Evolutionary conservation across 1,140 invertebrate genomes (phyloP).

Genomic region (Bombus sylvicola): DNA sequence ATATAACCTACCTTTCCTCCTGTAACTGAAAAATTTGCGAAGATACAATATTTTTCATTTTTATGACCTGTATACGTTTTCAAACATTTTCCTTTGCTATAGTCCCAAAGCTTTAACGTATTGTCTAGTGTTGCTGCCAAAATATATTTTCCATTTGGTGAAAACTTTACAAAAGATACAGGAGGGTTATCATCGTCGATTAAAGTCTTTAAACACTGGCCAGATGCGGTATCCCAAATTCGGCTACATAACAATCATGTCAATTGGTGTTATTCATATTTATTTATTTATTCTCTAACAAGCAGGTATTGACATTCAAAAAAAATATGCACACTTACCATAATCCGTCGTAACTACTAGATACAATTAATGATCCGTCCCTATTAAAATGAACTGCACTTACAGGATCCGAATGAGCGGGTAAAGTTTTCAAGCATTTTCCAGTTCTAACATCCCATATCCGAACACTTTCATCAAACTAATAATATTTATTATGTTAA

Average conservation of each 20-base stretch:
- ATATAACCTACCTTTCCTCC: slow-evolving; percentile 93
- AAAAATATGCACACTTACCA: slow-evolving; percentile 87
- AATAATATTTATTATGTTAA: slow-evolving; percentile 54
- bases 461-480: slow-evolving; percentile 99
- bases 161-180: slow-evolving; percentile 99
- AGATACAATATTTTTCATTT: slow-evolving; percentile 99
- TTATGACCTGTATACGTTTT: slow-evolving; percentile 99
- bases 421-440: slow-evolving; percentile 99
- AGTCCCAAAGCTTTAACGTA: slow-evolving; percentile 99
- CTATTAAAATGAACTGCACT: slow-evolving; percentile 99
- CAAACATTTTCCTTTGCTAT: slow-evolving; percentile 98
- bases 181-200: slow-evolving; percentile 99
- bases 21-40: slow-evolving; percentile 99
- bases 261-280: slow-evolving; percentile 30
- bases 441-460: slow-evolving; percentile 99
- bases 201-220: slow-evolving; percentile 99
- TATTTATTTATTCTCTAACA: neutral
- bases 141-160: slow-evolving; percentile 99
- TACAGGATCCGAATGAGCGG: slow-evolving; percentile 99
- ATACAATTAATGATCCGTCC: slow-evolving; percentile 99
- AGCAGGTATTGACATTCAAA: neutral
- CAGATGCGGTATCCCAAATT: slow-evolving; percentile 99
- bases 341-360: slow-evolving; percentile 99
- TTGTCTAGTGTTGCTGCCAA: slow-evolving; percentile 99
- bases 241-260: slow-evolving; percentile 87